A percentile compares a stretch with the other conserved stretches of the same genome.
phyloP scores from a whole-genome alignment of 2,797 vertebrate species.

The Microctenopoma steveboyesi region DNA sequence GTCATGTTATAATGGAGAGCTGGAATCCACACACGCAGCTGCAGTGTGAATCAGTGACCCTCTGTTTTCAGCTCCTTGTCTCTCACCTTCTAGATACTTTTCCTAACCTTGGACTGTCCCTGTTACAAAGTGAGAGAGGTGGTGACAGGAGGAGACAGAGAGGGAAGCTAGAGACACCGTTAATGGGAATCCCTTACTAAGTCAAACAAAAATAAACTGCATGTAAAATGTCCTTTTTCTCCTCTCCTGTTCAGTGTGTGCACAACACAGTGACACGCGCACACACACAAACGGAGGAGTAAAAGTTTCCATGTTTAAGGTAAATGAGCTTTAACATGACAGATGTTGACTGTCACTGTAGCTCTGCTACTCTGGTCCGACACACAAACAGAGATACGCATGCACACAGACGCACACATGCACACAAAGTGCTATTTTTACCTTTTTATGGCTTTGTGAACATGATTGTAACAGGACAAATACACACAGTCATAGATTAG shows the following conservation, averaged over 20 bases:
- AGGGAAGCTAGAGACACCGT: not conserved
- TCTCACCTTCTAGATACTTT: too few relatives aligned
- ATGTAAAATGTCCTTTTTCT: conserved; percentile 37
- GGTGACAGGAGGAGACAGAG: not conserved
- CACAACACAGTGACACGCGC: conserved; percentile 48
- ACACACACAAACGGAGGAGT: conserved; percentile 26
- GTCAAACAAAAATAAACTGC: conserved; percentile 64
- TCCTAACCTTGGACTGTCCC: not conserved
- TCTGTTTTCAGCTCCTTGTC: too few relatives aligned
- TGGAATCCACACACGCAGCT: too few relatives aligned
- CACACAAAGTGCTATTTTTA: conserved; percentile 47
- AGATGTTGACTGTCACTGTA: conserved; percentile 71
- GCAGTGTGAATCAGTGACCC: too few relatives aligned
- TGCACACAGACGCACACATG: not conserved
- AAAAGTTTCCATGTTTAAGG: conserved; percentile 77
- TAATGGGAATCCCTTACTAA: conserved; percentile 59
- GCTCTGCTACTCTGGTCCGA: conserved; percentile 32
- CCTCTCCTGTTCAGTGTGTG: not conserved
- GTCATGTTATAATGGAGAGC: too few relatives aligned
- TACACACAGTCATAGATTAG: conserved; percentile 20
- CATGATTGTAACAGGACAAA: conserved; percentile 49
- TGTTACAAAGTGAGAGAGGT: conserved; percentile 3
- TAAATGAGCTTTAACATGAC: conserved; percentile 72
- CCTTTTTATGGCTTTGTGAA: conserved; percentile 53
- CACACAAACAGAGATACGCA: conserved; percentile 24